phyloP scores from a whole-genome alignment of 2,113 vertebrate species.

The Picathartes gymnocephalus region DNA sequence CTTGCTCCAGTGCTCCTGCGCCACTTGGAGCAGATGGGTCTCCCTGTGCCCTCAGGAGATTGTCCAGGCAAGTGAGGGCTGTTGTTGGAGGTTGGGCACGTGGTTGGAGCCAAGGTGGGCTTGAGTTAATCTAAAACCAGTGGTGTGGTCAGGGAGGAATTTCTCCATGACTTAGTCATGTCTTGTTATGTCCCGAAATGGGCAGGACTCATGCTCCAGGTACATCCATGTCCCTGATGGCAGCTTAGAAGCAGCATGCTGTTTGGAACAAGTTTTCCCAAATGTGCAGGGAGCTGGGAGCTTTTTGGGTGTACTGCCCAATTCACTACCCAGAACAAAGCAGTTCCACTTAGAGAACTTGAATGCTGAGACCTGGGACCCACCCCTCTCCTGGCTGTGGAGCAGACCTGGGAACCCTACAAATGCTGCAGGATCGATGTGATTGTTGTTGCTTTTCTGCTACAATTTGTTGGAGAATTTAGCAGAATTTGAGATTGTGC shows the following conservation, averaged over 20 bases:
- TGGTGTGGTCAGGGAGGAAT: neutral
- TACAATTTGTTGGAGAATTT: neutral
- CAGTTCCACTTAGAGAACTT: accelerated
- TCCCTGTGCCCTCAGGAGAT: neutral
- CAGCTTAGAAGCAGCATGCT: neutral
- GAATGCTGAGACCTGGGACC: neutral
- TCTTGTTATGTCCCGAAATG: neutral
- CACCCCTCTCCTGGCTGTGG: neutral
- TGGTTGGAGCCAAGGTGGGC: accelerated
- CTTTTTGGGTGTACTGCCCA: neutral
- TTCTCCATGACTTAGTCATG: neutral
- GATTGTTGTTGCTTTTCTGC: neutral
- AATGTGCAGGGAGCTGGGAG: neutral
- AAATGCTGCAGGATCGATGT: neutral
- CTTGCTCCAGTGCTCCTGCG: neutral
- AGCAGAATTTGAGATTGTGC: neutral
- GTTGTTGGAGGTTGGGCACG: neutral
- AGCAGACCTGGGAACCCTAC: neutral
- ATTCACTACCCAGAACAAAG: neutral
- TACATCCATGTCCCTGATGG: neutral
- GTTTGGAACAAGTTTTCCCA: neutral
- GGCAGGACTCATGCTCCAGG: neutral
- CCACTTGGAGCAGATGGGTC: neutral
- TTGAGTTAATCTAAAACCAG: neutral
- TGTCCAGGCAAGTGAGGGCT: neutral